Base-by-base conservation (phyloP, 2,113 vertebrate species). In the Corvus moneduloides region DNA sequence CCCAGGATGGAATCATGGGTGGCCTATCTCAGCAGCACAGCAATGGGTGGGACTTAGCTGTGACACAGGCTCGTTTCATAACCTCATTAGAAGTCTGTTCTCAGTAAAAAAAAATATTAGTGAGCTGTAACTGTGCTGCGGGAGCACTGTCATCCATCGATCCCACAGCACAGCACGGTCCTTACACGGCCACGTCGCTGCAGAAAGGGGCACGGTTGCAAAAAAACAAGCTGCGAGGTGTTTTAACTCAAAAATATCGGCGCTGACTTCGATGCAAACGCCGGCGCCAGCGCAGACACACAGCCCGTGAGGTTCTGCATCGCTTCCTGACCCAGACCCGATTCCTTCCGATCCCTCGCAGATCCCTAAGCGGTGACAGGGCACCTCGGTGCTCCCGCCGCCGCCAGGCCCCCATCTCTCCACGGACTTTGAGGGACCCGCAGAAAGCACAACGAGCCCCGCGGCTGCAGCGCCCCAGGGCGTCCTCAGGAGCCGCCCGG, bases 11-110 rank as follows among this genome's bases (percentile, higher is more conserved):
- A 69, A 69, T 68, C 91, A 80, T 15, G 74, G 84, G 85, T 62
- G 89, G 82, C 90, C 84, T 95, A 94, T 87, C 93, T 93, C 89
- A 39, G 94, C 89, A 84, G 93, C 91, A 94, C 82, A 89, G 93
- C 78, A 21, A 46, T 68, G 90, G 95, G 92, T 93, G 94, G 94
- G 94, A 85, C 91, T 85, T 83, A 73, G 72, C 87, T 23, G 78
- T 67, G 93, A 77, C 87, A 91, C 71, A 55, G 67, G 33, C 94
- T 84, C 24, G 77, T 97, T 97, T 97, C 96, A 94, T 96, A 97
- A 96, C 94, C 93, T 92, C 95, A 72, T 88, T 74, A 90, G 11
- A 59, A 90, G 84, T 51, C 91, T 56, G 63, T 7, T 91, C 24
- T 8, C 79, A n/a, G 18, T 33, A 41, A 61, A 64, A 64, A 61